Base-by-base conservation (phyloP, 1,140 invertebrate genomes). In the Daktulosphaira vitifoliae region DNA sequence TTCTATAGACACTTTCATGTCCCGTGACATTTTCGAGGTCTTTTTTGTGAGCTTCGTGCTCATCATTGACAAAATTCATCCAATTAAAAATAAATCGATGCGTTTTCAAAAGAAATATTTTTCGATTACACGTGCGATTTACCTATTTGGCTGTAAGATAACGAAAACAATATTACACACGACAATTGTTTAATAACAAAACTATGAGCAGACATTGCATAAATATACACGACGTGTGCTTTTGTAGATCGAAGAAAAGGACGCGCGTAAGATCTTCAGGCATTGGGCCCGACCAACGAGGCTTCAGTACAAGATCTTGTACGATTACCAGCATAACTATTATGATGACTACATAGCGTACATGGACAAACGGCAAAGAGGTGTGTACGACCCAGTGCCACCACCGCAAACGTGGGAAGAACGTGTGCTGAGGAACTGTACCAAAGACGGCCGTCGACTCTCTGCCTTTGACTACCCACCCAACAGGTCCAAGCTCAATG, bases 281-380 rank as follows among this genome's bases (percentile, higher is more conserved):
- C 71, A 75, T 54, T 75, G 74, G 74, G 69, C 68, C 20, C 64
- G 74, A 22, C 74, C 73, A 1, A 73, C 66, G 71, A 84, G 85
- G 75, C 80, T 88, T 6, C 85, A 88, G 73, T 91, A 91, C 75
- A 81, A 80, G 69, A 90, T 90, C 72, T 78, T 89, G 72, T 88
- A 88, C 75, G 84, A 89, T 72, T 90, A 89, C 76, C 77, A 78
- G 75, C 80, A 83, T 74, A 88, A 87, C 75, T 91, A 91, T 74
- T 91, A 91, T 74, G 81, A 90, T 72, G 87, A 90, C 70, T 81
- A 88, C 38, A 88, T 90, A 71, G 84, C 86, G 69, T 90, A 84
- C 75, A 76, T 91, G 74, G 84, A 91, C 72, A 82, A 84, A 71
- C 81, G 86, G 56, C 81, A 84, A 71, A 79, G 78, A 68, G 88